Evolutionary conservation across 2,797 vertebrate species (phyloP).

Genomic region (Taeniopygia guttata): DNA sequence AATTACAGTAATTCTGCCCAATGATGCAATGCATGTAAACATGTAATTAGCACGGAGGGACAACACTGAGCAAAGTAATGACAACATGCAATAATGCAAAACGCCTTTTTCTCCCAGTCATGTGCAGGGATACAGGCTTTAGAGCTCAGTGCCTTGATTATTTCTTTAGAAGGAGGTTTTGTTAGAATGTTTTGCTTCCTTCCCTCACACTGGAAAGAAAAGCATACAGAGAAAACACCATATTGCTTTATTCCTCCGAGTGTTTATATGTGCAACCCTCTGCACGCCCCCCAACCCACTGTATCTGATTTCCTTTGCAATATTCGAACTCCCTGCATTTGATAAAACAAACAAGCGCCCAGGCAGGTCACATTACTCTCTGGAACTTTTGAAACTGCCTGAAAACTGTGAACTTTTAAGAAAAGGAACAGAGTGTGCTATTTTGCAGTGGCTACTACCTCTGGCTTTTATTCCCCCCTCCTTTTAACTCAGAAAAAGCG

Average conservation of each 20-base stretch:
- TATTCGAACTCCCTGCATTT: conserved; percentile 11
- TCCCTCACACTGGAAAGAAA: background rate
- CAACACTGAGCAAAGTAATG: conserved; percentile 49
- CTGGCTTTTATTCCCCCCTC: background rate
- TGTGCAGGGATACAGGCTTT: conserved; percentile 4
- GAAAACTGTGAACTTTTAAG: conserved; percentile 21
- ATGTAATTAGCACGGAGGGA: conserved; percentile 59
- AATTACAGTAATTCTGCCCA: conserved; percentile 64
- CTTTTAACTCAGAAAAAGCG: background rate
- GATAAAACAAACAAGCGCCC: conserved; percentile 55
- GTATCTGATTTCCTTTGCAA: conserved; percentile 26
- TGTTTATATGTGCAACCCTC: background rate
- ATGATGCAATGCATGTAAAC: conserved; percentile 62
- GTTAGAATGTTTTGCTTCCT: conserved; percentile 41
- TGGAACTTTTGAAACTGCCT: conserved; percentile 33
- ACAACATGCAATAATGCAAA: conserved; percentile 42
- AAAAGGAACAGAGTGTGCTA: background rate
- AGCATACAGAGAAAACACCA: background rate
- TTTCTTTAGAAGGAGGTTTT: conserved; percentile 49
- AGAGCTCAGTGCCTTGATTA: conserved; percentile 33
- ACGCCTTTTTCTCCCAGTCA: conserved; percentile 3
- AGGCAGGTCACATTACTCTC: conserved; percentile 21
- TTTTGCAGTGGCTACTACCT: background rate
- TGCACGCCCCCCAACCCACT: background rate
- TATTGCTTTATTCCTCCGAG: background rate